Evolutionary conservation across 2,888 invertebrate genomes (phyloP).

Genomic region (Ypsolopha scabrella): DNA sequence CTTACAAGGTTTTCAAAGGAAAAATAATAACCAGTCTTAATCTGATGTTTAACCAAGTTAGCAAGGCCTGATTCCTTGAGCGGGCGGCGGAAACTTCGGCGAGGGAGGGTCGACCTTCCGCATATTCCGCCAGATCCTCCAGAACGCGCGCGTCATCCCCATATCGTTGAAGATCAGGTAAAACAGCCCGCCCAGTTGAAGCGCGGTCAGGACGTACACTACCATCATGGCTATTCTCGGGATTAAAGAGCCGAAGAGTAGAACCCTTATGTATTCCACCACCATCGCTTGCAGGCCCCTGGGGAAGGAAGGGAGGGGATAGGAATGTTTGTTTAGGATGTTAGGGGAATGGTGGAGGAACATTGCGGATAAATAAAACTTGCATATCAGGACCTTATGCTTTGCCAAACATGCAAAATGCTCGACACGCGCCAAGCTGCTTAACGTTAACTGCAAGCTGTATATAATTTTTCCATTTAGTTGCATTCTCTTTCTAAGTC

Average conservation of each 20-base stretch:
- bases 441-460: not conserved
- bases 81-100: not conserved
- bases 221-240: constrained; percentile 76
- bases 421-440: no score
- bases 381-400: not conserved
- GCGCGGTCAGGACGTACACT: constrained; percentile 74
- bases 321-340: not conserved
- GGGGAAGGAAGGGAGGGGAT: constrained; percentile 11
- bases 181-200: constrained; percentile 80
- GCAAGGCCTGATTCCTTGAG: no score
- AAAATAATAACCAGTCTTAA: no score
- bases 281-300: constrained; percentile 88
- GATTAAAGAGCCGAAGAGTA: constrained; percentile 76
- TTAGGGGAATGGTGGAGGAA: not conserved
- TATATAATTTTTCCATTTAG: no score
- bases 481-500: no score
- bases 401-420: not conserved
- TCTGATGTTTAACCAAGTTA: no score
- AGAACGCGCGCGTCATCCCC: constrained; percentile 77
- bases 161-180: constrained; percentile 84
- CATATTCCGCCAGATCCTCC: constrained; percentile 76
- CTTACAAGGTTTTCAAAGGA: no score
- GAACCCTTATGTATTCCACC: constrained; percentile 81
- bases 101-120: constrained; percentile 20
- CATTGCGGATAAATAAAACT: not conserved